Base-by-base conservation (phyloP, 2,888 invertebrate species). In the Athetis lepigone region DNA sequence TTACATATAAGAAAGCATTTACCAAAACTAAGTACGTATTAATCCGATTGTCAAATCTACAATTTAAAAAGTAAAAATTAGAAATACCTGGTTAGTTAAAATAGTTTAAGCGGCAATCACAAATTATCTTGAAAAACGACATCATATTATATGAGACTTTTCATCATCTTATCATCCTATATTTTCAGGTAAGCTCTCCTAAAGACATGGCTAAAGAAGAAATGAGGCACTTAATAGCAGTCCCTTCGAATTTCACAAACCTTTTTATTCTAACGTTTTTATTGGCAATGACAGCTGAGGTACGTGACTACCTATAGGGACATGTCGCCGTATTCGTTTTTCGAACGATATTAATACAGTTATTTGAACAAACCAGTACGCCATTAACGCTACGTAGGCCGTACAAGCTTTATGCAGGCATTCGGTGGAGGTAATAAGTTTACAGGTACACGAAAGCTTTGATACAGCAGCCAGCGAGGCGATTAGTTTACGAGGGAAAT, bases 221-320 rank as follows among this genome's bases (percentile, higher is more conserved):
- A 37, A 63, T 70, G 63, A 63, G 37, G 55, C 70, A 64, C 79
- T 75, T 75, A 75, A 75, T 61, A 40, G 40, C 33, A 42, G 29
- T 23, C 46, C 58, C 49, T 36, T 7, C 27, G 50, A 60, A 40
- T 39, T 75, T 70, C 64, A 56, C 58, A 49, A 64, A 56, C 49
- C 64, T 62, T 58, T 75, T 70, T 56, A 40, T 19, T 33, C 33
- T 33, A 49, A 39, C 39, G 4, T 50, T 68, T 75, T 64, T 75
- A 70, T 75, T 59, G 23, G 43, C n/a, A 67, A 50, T 56, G 79
- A 79, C 79, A 76, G 49, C 40, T 40, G 37, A 27, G 60, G 43
- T 56, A 75, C 72, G 72, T 58, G 57, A 60, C 79, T 64, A 61
- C 66, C n/a, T 75, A 59, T 25, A 43, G 42, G 23, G 21, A 43